Base-by-base conservation (phyloP, 1,140 invertebrate genomes). In the Phymorhynchus buccinoides region DNA sequence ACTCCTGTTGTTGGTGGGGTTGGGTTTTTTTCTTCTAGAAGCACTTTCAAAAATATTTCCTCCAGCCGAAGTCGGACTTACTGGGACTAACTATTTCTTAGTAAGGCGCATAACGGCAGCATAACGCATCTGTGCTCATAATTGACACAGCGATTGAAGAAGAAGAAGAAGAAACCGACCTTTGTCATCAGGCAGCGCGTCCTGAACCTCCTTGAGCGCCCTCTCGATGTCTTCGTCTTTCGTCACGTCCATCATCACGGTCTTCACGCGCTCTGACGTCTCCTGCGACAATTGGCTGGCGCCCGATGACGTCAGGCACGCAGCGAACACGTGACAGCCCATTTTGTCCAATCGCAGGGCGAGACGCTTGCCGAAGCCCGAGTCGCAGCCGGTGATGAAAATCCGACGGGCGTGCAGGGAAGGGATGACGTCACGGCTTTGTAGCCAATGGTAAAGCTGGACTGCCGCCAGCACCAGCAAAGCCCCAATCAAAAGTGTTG, bases 251-350 rank as follows among this genome's bases (percentile, higher is more conserved):
- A 89, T 73, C 12, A 48, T 37, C 22, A 89, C 22, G 1, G 86
- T 39, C 27, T 78, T 35, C 3, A 89, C 73, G 56, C 83, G 84
- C 12, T 82, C 22, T 7, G 84, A 87, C 42, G 78, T 52, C 14
- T 35, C 9, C 27, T 82, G 66, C 44, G 83, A 30, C 52, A 91
- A 78, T 6, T 88, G 52, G 48, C 81, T 41, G 7, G 48, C 73
- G 56, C 87, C 89, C 22, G 86, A 78, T 66, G 85, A 37, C 3
- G 89, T 90, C 12, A 90, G 66, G 79, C 90, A 91, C 1, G 93
- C 94, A 30, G 94, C 94, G 87, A 94, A 93, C 6, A 94, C 93
- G 84, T 91, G 88, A 81, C 93, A 93, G 7, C 94, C 94, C 35
- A 91, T 77, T 14, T 86, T 66, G 83, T 93, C 91, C 73, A 94